Percentiles rank a stretch among this genome's conserved stretches.
Conservation (phyloP, 2,888 invertebrate species). For the Aspidiotus rigidus region DNA sequence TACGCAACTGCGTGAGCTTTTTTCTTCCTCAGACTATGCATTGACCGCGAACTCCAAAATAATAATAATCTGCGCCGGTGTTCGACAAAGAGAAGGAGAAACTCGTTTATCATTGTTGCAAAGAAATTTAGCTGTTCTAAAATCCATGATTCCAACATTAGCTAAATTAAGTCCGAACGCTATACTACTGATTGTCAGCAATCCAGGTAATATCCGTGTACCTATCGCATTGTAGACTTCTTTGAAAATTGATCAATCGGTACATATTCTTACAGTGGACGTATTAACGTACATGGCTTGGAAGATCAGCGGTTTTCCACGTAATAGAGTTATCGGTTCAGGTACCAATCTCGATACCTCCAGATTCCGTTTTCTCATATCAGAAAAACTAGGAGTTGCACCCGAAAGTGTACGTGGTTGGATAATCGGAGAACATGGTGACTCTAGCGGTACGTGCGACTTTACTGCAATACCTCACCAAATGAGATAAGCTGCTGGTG, state of each 20-base stretch:
- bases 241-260: background rate
- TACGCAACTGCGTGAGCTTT: too few species aligned
- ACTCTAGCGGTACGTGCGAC: constrained; percentile 59
- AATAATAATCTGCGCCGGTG: constrained; percentile 85
- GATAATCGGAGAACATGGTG: constrained; percentile 92
- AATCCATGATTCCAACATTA: constrained; percentile 71
- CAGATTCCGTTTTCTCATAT: constrained; percentile 77
- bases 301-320: constrained; percentile 83
- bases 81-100: constrained; percentile 81
- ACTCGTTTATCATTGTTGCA: constrained; percentile 78
- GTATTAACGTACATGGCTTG: constrained; percentile 86
- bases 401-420: constrained; percentile 81
- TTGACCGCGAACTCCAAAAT: constrained; percentile 70
- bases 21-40: constrained; percentile 53
- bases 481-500: background rate
- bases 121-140: constrained; percentile 80
- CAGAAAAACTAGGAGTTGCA: constrained; percentile 69
- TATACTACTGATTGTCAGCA: constrained; percentile 76
- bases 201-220: constrained; percentile 52
- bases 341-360: constrained; percentile 91
- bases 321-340: constrained; percentile 78
- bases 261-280: constrained; percentile 53
- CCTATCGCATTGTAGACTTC: background rate
- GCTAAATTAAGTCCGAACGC: constrained; percentile 77
- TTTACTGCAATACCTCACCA: too few species aligned